A percentile compares a stretch with the other conserved stretches of the same genome.
Conservation (phyloP, 2,113 vertebrate species). For the Phasianus colchicus region DNA sequence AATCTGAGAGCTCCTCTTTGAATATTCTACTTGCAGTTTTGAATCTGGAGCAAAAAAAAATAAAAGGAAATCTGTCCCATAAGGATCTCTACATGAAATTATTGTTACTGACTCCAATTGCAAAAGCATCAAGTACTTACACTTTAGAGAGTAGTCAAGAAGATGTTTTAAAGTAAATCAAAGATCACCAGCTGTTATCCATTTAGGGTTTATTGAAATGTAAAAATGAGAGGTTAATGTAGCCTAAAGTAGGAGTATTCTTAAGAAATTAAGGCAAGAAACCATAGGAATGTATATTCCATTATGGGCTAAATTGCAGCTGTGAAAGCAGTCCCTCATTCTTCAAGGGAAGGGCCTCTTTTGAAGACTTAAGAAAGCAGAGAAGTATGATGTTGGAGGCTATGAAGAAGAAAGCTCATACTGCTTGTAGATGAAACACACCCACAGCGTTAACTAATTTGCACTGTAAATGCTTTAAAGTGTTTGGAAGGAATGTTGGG, state of each 20-base stretch:
- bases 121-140: not conserved
- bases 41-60: not conserved
- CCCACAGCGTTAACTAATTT: not conserved
- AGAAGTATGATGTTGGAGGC: not conserved
- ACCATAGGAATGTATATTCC: not conserved
- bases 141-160: not conserved
- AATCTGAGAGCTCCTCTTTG: not conserved
- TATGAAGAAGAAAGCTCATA: not conserved
- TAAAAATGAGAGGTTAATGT: not conserved
- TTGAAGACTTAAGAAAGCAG: not conserved
- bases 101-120: not conserved
- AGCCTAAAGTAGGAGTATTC: not conserved
- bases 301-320: not conserved
- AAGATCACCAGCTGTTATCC: not conserved
- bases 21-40: not conserved
- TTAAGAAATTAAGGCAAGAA: not conserved
- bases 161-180: slow-evolving; percentile 5
- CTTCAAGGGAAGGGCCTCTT: not conserved
- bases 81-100: not conserved
- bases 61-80: not conserved
- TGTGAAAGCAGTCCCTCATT: not conserved
- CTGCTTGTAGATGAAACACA: not conserved
- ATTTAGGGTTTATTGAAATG: not conserved
- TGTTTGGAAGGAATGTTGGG: not conserved
- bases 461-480: not conserved